Conservation (phyloP, 2,888 invertebrate species). For the Amblyjoppa proteus region DNA sequence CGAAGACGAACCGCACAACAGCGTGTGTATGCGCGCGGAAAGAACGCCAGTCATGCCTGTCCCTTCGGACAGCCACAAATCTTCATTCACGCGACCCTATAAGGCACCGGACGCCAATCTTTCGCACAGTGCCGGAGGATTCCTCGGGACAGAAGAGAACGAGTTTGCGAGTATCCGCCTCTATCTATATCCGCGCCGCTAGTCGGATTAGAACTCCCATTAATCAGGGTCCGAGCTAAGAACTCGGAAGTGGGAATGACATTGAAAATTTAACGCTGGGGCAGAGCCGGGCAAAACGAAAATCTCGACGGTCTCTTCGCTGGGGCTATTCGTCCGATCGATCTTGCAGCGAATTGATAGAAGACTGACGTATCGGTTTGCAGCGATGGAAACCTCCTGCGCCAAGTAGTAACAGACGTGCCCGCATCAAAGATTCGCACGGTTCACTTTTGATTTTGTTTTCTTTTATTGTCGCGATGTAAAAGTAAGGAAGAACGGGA, state of each 20-base stretch:
- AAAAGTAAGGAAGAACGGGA: no score
- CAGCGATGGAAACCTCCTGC: background rate
- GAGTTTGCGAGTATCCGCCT: constrained; percentile 2
- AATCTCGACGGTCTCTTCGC: background rate
- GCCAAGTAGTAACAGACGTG: background rate
- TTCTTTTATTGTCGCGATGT: background rate
- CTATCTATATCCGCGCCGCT: background rate
- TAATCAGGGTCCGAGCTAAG: constrained; percentile 9
- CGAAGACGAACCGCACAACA: constrained; percentile 28
- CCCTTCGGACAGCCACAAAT: constrained; percentile 49
- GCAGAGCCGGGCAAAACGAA: background rate
- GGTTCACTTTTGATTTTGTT: background rate
- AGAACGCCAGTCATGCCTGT: constrained; percentile 55
- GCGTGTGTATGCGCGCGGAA: constrained; percentile 4
- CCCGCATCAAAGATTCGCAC: background rate
- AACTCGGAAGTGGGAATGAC: constrained; percentile 14
- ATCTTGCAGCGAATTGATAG: background rate
- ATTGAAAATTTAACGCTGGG: background rate
- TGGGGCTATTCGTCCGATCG: background rate
- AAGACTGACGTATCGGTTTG: background rate
- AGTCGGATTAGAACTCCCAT: background rate
- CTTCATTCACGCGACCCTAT: constrained; percentile 46
- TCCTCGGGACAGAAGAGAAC: constrained; percentile 19
- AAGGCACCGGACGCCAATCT: constrained; percentile 42
- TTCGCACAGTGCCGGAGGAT: constrained; percentile 29